phyloP scores from a whole-genome alignment of 2,113 vertebrate species.

The Labrus mixtus region DNA sequence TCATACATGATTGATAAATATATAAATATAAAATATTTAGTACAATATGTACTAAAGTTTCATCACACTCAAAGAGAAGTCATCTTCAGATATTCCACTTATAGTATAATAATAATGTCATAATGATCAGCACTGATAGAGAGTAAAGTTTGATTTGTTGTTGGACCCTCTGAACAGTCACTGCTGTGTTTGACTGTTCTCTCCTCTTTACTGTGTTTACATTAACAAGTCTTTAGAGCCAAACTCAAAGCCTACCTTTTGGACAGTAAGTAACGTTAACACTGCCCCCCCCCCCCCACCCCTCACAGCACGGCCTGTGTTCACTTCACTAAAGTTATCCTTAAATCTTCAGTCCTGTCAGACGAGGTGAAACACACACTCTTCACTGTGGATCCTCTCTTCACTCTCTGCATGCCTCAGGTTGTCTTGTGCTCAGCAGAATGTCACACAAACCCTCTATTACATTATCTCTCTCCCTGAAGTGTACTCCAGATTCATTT shows the following conservation, averaged over 20 bases:
- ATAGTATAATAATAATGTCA: too few species aligned
- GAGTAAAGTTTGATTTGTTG: too few species aligned
- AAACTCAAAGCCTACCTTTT: slow-evolving; percentile 82
- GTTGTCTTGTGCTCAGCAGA: slow-evolving; percentile 27
- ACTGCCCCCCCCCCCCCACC: slow-evolving; percentile 13
- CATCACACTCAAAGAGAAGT: too few species aligned
- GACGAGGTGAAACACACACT: neutral
- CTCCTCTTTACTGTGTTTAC: slow-evolving; percentile 55
- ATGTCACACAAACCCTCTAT: slow-evolving; percentile 59
- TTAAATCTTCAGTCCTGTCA: neutral
- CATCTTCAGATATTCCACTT: too few species aligned
- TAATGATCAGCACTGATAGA: too few species aligned
- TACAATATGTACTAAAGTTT: too few species aligned
- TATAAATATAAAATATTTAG: too few species aligned
- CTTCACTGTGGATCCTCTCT: neutral
- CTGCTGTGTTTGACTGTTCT: neutral
- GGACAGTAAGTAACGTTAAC: slow-evolving; percentile 81
- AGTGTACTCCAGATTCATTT: slow-evolving; percentile 63
- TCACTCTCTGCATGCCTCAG: slow-evolving; percentile 56
- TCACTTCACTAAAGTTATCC: slow-evolving; percentile 1
- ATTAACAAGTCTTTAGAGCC: slow-evolving; percentile 80
- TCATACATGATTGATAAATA: too few species aligned
- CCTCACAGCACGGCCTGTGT: neutral
- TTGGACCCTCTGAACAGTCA: neutral
- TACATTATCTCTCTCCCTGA: slow-evolving; percentile 58